Evolutionary conservation across 2,797 vertebrate species (phyloP).

Genomic region (Erpetoichthys calabaricus): DNA sequence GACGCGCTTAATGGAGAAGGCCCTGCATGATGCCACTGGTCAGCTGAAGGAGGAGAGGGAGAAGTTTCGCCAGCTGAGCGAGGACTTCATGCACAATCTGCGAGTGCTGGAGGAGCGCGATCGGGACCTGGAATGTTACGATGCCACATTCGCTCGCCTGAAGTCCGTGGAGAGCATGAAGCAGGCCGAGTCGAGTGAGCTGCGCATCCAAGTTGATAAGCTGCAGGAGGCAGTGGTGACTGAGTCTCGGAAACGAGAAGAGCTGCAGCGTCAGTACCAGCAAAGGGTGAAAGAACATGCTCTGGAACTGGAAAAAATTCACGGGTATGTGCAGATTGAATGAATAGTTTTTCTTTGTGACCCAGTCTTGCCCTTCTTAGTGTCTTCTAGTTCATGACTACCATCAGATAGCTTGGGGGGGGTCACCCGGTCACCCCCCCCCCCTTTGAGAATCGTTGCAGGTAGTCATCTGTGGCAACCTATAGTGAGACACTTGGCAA

Average conservation of each 20-base stretch:
- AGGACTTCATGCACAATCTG: slow-evolving; percentile 66
- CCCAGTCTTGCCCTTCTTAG: not conserved
- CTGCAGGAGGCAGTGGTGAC: slow-evolving; percentile 34
- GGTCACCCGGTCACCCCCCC: too few relatives aligned
- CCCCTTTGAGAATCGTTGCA: too few relatives aligned
- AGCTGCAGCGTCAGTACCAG: slow-evolving; percentile 31
- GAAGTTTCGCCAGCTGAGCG: slow-evolving; percentile 38
- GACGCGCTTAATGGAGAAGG: slow-evolving; percentile 39
- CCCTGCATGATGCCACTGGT: slow-evolving; percentile 32
- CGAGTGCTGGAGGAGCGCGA: slow-evolving; percentile 57
- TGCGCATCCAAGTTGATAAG: slow-evolving; percentile 42
- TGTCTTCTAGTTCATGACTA: not conserved
- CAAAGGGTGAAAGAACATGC: slow-evolving; percentile 33
- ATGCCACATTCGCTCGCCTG: slow-evolving; percentile 31
- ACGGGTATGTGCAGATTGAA: slow-evolving; percentile 30
- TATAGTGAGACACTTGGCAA: too few relatives aligned
- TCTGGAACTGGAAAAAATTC: slow-evolving; percentile 37
- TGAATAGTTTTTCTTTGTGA: not conserved
- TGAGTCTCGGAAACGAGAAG: slow-evolving; percentile 28
- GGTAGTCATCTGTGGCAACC: too few relatives aligned
- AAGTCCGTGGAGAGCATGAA: slow-evolving; percentile 35
- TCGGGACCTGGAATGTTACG: slow-evolving; percentile 52
- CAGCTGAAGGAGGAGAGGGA: slow-evolving; percentile 34
- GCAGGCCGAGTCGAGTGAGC: slow-evolving; percentile 46
- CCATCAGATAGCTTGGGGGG: too few relatives aligned